Percentiles rank a stretch among this genome's conserved stretches.
Evolutionary conservation across 2,797 vertebrate species (phyloP).

Genomic region (Caiman crocodilus): DNA sequence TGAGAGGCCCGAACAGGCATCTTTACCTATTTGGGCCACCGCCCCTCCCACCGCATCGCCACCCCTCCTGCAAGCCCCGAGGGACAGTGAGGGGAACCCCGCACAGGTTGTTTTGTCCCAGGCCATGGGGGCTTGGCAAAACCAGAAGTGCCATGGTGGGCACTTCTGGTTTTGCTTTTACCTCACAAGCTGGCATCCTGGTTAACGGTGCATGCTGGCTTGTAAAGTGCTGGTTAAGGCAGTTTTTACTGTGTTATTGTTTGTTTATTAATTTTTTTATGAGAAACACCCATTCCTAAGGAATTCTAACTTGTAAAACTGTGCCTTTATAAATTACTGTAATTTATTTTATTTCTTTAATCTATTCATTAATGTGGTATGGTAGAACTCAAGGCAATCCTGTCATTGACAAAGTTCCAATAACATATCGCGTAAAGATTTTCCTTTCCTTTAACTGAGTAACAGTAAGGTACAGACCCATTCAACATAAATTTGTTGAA

Average conservation of each 20-base stretch:
- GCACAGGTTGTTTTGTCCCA: too few species aligned
- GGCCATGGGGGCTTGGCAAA: too few species aligned
- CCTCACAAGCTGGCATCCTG: too few species aligned
- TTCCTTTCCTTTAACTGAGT: not conserved
- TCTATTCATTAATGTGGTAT: not conserved
- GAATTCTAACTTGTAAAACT: not conserved
- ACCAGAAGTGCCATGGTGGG: too few species aligned
- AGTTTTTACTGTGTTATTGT: not conserved
- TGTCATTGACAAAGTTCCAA: not conserved
- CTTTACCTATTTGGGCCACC: too few species aligned
- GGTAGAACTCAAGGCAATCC: not conserved
- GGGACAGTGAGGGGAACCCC: too few species aligned
- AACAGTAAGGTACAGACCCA: not conserved
- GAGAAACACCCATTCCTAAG: not conserved
- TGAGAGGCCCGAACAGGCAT: too few species aligned
- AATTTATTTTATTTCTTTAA: not conserved
- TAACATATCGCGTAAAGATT: not conserved
- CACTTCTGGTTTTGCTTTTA: too few species aligned
- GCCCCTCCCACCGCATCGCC: too few species aligned
- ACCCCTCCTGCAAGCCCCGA: too few species aligned
- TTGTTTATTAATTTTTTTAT: not conserved
- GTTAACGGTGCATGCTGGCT: too few species aligned
- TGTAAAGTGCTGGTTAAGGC: not conserved
- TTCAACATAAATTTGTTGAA: not conserved
- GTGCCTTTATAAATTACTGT: not conserved